Base-by-base conservation (phyloP, 2,797 vertebrate species). In the Gymnoscopelus braueri region DNA sequence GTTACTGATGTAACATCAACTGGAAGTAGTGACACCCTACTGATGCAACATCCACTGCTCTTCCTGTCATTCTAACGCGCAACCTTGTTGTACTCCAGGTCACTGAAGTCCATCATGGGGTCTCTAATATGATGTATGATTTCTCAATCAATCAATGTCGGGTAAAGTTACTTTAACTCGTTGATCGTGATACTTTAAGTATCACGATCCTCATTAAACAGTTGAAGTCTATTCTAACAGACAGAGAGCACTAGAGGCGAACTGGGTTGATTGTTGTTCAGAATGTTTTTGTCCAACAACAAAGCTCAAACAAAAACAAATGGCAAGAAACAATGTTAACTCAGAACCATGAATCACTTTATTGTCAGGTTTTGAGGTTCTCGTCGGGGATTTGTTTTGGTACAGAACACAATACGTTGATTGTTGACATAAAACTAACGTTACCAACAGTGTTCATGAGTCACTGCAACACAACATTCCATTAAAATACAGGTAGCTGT, bases 11-110 rank as follows among this genome's bases (percentile, higher is more conserved):
- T 8, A 44, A 44, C 39, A 44, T 1, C 39, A 44, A 44, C 6
- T 44, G 39, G 8, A 44, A 0, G 8, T 9, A 50, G 3, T 10
- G 58, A 11, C 2, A 1, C 63, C 24, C 65, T 73, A 77, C 69
- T 88, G 83, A 81, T 84, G 77, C 80, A 86, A 80, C 39, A 44
- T 44, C 39, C 2, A 44, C 39, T 44, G 39, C 39, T 44, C 39
- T 44, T 44, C 39, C 39, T 44, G 39, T 9, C 9, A 44, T 44
- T 44, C 39, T 8, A 44, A 44, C 7, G 8, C 5, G 3, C 39
- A 44, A 44, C 39, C 19, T 19, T 19, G 1, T 44, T 9, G 39
- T 44, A 8, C 7, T 44, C 32, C 32, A 64, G 15, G 59, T 72
- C 54, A 51, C 26, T 51, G 2, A 23, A 54, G 56, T 62, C 4